phyloP scores from a whole-genome alignment of 2,888 invertebrate genomes.

The Acanthopleura granulata region DNA sequence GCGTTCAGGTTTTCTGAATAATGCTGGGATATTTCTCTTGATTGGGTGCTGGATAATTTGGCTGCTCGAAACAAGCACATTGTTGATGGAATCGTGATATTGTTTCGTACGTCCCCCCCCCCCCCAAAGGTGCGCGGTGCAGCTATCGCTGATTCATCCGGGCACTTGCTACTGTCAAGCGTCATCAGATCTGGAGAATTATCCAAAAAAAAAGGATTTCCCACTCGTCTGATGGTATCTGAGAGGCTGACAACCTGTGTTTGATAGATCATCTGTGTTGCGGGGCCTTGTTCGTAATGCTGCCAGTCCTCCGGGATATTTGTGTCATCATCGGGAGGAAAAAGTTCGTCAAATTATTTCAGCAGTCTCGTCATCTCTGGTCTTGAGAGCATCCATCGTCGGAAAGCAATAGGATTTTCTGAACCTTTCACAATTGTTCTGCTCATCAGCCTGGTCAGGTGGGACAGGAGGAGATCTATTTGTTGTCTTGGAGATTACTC shows the following conservation, averaged over 20 bases:
- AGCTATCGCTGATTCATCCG: constrained; percentile 20
- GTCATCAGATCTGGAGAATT: constrained; percentile 24
- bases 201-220: constrained; percentile 28
- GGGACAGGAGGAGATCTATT: constrained; percentile 28
- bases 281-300: constrained; percentile 31
- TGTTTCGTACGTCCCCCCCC: constrained; percentile 22
- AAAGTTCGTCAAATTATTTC: constrained; percentile 27
- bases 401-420: constrained; percentile 29
- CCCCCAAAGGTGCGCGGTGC: constrained; percentile 21
- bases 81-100: constrained; percentile 22
- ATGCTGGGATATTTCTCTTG: constrained; percentile 21
- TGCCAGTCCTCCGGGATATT: constrained; percentile 9
- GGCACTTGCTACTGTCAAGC: constrained; percentile 24
- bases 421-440: constrained; percentile 34
- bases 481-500: constrained; percentile 23
- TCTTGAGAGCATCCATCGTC: constrained; percentile 29
- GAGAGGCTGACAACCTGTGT: constrained; percentile 24
- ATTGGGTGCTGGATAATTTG: constrained; percentile 25
- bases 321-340: constrained; percentile 23
- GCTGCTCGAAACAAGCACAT: constrained; percentile 22
- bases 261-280: constrained; percentile 28
- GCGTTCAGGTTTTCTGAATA: constrained; percentile 21
- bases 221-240: constrained; percentile 26
- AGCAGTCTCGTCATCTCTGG: constrained; percentile 33
- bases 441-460: constrained; percentile 36